Conservation (phyloP, 2,113 vertebrate species). For the Sphyrna mokarran region DNA sequence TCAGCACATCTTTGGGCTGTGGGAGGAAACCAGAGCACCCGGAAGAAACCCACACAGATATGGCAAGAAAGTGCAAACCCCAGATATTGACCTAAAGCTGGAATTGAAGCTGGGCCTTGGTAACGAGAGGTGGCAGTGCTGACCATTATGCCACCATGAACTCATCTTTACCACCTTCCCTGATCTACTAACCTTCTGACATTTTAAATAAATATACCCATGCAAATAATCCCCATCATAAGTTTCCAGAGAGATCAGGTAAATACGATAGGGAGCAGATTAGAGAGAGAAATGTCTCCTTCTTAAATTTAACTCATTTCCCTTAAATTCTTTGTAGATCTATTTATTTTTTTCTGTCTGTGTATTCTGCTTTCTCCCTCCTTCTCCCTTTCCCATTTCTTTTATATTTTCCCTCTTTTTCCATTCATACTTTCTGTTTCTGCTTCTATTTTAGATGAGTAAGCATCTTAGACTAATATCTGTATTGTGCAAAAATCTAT, state of each 20-base stretch:
- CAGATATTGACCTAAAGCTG: no score
- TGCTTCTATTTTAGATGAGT: no score
- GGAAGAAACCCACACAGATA: no score
- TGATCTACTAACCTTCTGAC: neutral
- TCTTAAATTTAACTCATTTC: neutral
- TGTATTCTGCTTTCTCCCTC: neutral
- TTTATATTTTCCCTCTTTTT: neutral
- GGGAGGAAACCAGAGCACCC: no score
- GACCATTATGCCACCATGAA: neutral
- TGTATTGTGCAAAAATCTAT: no score
- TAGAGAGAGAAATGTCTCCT: neutral
- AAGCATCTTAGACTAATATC: no score
- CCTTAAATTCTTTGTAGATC: neutral
- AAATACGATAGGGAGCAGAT: neutral
- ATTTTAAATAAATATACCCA: neutral
- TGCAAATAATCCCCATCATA: neutral
- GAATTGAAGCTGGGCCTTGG: no score
- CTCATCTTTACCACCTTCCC: neutral
- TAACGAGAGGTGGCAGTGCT: no score
- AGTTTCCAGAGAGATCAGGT: neutral
- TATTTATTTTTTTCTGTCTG: neutral
- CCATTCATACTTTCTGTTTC: neutral
- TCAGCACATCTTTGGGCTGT: no score
- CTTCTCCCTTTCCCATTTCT: neutral
- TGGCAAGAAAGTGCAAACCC: no score